These are phyloP conservation scores for Camponotus vicinus DNA, from an alignment of 1,140 invertebrate genomes.

Conservation along the genomic window DNA sequence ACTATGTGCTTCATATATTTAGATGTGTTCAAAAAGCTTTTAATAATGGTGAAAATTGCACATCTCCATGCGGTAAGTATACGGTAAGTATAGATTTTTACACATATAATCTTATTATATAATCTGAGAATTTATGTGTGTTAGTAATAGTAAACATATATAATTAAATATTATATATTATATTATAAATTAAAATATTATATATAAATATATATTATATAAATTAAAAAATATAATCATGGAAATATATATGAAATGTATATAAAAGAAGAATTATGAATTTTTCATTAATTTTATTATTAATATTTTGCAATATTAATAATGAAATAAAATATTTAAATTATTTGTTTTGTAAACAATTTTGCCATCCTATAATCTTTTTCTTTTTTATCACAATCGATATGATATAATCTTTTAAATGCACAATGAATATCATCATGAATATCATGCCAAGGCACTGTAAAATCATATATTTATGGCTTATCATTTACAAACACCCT, in stretches of 20 bases:
- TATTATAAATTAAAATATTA: background rate
- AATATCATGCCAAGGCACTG: constrained; percentile 71
- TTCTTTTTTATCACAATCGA: too few relatives aligned
- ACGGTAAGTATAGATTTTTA: background rate
- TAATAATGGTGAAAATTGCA: constrained; percentile 37
- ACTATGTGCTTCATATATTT: background rate
- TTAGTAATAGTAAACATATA: background rate
- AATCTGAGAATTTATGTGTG: background rate
- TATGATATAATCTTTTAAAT: background rate
- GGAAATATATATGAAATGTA: background rate
- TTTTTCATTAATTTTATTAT: constrained; percentile 15
- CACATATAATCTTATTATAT: background rate
- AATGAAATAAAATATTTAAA: constrained; percentile 27
- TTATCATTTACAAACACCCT: constrained; percentile 20
- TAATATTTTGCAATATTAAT: constrained; percentile 6
- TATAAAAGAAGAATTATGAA: background rate
- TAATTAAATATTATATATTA: constrained; percentile 15
- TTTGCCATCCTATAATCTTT: background rate
- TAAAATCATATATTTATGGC: constrained; percentile 40
- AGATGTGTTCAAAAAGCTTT: background rate
- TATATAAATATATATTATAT: background rate
- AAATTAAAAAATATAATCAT: constrained; percentile 25
- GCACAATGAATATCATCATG: constrained; percentile 52
- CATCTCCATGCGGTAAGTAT: constrained; percentile 20
- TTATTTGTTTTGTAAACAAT: constrained; percentile 1